phyloP scores from a whole-genome alignment of 2,797 vertebrate species.

The Poecilia picta region DNA sequence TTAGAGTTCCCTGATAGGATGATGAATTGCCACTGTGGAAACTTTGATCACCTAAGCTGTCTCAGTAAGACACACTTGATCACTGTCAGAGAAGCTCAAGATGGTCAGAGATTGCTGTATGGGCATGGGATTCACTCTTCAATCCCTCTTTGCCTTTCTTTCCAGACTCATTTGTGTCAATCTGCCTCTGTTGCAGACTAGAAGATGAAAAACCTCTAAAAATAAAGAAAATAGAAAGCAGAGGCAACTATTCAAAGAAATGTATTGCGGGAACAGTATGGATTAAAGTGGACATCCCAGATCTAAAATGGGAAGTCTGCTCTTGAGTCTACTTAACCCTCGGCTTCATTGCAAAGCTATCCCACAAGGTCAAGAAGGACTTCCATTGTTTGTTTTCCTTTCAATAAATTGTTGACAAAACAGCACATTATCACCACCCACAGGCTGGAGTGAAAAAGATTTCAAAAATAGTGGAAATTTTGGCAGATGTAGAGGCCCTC shows the following conservation, averaged over 20 bases:
- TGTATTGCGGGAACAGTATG: slow-evolving; percentile 9
- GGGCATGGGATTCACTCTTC: slow-evolving; percentile 48
- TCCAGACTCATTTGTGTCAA: slow-evolving; percentile 58
- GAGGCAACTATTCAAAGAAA: slow-evolving; percentile 8
- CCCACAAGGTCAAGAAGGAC: neutral
- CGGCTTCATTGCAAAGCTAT: neutral
- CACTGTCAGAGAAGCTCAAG: slow-evolving; percentile 79
- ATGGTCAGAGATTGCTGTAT: slow-evolving; percentile 72
- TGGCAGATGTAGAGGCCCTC: neutral
- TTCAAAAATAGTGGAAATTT: neutral
- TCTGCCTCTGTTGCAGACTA: slow-evolving; percentile 32
- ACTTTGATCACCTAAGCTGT: slow-evolving; percentile 80
- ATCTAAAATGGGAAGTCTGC: neutral
- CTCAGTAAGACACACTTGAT: slow-evolving; percentile 81
- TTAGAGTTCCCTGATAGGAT: slow-evolving; percentile 72
- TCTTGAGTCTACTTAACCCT: neutral
- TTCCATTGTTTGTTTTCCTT: neutral
- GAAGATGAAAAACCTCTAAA: slow-evolving; percentile 47
- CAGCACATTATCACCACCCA: neutral
- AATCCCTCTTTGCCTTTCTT: slow-evolving; percentile 25
- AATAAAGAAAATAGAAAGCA: slow-evolving; percentile 22
- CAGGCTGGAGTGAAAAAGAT: neutral
- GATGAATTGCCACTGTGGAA: slow-evolving; percentile 81
- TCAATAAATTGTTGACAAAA: neutral
- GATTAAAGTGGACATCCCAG: neutral